Base-by-base conservation (phyloP, 2,888 invertebrate genomes). In the Oeneis ivallda region DNA sequence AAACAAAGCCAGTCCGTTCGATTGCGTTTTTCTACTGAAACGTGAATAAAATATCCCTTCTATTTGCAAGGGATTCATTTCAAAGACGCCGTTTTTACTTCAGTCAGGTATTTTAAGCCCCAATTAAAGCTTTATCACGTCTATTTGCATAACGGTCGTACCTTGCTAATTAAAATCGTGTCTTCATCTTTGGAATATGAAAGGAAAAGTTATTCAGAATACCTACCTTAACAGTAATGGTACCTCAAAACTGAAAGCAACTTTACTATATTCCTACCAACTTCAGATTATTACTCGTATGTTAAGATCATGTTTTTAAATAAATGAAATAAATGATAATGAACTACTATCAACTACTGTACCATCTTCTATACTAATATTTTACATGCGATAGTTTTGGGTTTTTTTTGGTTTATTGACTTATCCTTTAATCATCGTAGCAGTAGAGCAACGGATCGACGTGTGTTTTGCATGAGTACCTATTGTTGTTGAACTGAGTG, bases 51-150 rank as follows among this genome's bases (percentile, higher is more conserved):
- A 62, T 59, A 64, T 65, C 49, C 56, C 58, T 37, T 59, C 56
- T 57, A 61, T 53, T 60, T 56, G 39, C 62, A 59, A 62, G 62
- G 65, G 62, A 65, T 68, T 63, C 65, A 56, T 52, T 32, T 26
- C 32, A 61, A 61, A 61, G 61, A 32, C 52, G 26, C 61, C 39
- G 61, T 52, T 61, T 61, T 43, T 52, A 39, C 60, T 52, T 41
- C 5, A 61, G 26, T 39, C 39, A 61, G 50, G 52, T 52, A 61
- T 50, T 56, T 34, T 39, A 39, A 39, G 50, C 50, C 52, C 19
- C n/a, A 61, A 61, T 52, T 50, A 41, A 50, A 61, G 60, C 41
- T 52, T 50, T 41, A 15, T 41, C 13, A 19, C 11, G 13, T 19
- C 15, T 39, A 56, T 56, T 56, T 56, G 54, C 54, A 56, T 56